These are phyloP conservation scores for Aviceda subcristata DNA, from an alignment of 2,113 vertebrate species.

Conservation along the genomic window DNA sequence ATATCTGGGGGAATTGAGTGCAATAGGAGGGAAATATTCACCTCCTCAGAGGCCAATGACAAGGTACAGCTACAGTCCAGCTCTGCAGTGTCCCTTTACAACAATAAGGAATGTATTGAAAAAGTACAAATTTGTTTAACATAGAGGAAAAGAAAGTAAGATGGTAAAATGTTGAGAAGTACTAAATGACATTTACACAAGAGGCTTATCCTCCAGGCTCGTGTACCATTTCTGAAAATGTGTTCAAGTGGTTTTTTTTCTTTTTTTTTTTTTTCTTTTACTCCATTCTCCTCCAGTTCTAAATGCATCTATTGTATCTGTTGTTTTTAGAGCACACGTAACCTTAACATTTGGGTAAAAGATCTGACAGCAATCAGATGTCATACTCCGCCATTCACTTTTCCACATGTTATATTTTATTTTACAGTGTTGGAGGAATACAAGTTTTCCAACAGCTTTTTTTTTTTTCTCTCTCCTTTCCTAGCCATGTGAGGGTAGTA, in stretches of 20 bases:
- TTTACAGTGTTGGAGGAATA: not conserved
- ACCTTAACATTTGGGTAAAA: not conserved
- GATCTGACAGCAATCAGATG: not conserved
- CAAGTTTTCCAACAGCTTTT: not conserved
- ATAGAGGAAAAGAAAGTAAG: not conserved
- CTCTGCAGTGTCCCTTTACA: not conserved
- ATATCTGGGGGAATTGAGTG: not conserved
- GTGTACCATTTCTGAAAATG: not conserved
- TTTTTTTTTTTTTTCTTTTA: not conserved
- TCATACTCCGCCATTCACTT: not conserved
- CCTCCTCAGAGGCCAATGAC: not conserved
- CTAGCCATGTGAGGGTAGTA: not conserved
- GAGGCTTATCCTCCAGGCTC: not conserved
- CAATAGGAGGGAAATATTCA: not conserved
- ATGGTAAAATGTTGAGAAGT: not conserved
- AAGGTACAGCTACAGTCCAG: not conserved
- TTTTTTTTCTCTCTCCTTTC: not conserved
- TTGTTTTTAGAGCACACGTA: not conserved
- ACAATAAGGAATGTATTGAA: not conserved
- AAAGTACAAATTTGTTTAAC: not conserved
- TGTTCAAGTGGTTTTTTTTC: not conserved
- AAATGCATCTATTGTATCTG: not conserved
- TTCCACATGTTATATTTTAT: not conserved
- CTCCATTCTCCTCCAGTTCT: not conserved
- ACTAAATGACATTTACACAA: not conserved